Evolutionary conservation across 2,113 vertebrate genomes (phyloP).

Genomic region (Diadophis punctatus): DNA sequence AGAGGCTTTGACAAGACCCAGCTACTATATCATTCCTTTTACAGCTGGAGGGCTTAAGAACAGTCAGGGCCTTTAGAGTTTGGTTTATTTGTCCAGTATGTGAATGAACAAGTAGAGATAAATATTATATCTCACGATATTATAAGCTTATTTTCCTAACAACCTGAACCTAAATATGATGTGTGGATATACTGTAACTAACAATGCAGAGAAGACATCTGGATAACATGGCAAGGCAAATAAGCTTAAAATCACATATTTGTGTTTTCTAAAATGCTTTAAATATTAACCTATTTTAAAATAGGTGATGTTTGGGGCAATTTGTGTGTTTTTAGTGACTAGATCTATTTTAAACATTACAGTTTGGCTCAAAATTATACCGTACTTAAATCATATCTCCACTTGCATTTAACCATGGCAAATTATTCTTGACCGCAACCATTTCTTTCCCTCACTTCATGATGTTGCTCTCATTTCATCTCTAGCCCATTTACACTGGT

Average conservation of each 20-base stretch:
- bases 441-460: background rate
- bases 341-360: background rate
- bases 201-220: background rate
- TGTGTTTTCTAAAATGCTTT: background rate
- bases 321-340: background rate
- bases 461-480: background rate
- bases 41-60: background rate
- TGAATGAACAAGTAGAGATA: background rate
- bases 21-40: background rate
- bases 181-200: background rate
- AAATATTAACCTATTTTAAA: background rate
- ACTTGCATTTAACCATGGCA: background rate
- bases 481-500: background rate
- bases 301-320: background rate
- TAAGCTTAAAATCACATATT: background rate
- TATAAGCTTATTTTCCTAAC: background rate
- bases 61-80: background rate
- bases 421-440: background rate
- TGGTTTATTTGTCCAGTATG: background rate
- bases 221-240: background rate
- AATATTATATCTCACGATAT: too few relatives aligned
- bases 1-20: background rate
- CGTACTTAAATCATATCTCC: background rate
- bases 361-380: background rate
- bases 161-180: background rate